phyloP scores from a whole-genome alignment of 64 coral and sea anemone species.

The Pachyseris speciosa region DNA sequence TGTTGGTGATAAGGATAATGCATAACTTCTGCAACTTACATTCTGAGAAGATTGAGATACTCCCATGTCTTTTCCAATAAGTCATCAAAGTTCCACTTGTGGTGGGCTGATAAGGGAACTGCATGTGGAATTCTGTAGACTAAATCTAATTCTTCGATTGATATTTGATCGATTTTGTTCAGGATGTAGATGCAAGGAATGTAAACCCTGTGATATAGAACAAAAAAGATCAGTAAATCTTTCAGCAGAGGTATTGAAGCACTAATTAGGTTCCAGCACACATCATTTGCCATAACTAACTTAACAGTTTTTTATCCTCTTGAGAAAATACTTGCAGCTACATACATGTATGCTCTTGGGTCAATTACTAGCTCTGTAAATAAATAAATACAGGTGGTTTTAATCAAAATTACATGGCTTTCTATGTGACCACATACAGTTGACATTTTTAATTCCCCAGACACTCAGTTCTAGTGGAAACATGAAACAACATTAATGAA shows the following conservation, averaged over 20 bases:
- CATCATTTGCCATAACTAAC: no score
- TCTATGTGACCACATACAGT: no score
- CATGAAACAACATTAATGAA: no score
- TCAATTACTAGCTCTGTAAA: no score
- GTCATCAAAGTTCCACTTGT: constrained; percentile 99
- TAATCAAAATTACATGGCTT: no score
- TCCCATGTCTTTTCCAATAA: constrained; percentile 96
- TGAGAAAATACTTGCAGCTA: no score
- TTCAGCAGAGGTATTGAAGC: no score
- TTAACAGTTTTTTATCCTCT: no score
- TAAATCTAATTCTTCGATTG: constrained; percentile 97
- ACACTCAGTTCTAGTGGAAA: no score
- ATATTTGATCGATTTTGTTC: constrained; percentile 99
- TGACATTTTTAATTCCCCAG: no score
- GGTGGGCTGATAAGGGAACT: constrained; percentile 98
- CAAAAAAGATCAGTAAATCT: background rate
- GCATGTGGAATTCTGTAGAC: constrained; percentile 97
- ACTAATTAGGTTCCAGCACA: no score
- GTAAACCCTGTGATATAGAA: constrained; percentile 77
- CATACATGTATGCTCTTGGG: no score
- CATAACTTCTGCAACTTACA: constrained; percentile 55
- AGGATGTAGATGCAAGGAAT: constrained; percentile 97
- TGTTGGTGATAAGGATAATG: background rate
- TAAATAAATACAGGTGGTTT: background rate
- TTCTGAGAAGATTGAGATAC: constrained; percentile 87